phyloP scores from a whole-genome alignment of 2,797 vertebrate genomes.

The Chaetophractus vellerosus region DNA sequence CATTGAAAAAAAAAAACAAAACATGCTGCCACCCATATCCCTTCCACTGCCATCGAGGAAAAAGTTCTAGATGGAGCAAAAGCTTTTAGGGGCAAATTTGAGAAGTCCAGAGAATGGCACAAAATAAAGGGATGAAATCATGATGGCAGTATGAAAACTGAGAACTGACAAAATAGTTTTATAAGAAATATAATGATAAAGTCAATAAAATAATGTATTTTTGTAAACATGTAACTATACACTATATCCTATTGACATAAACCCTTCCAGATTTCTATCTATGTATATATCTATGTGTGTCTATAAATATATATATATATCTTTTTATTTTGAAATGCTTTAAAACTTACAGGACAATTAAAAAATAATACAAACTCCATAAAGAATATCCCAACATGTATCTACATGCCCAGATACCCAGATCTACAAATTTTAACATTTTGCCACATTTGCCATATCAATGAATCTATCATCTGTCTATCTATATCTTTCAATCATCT shows the following conservation, averaged over 20 bases:
- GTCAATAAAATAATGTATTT: background rate
- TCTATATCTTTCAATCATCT: too few species aligned
- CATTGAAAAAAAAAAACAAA: background rate
- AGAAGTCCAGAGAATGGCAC: fast-evolving
- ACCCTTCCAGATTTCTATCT: background rate
- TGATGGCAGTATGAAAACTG: background rate
- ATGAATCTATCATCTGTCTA: too few species aligned
- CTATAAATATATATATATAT: too few species aligned
- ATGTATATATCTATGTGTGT: too few species aligned
- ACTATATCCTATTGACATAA: background rate
- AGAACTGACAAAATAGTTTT: background rate
- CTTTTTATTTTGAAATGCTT: too few species aligned
- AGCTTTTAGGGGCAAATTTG: background rate
- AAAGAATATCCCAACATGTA: too few species aligned
- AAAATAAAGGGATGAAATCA: background rate
- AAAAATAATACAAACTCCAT: too few species aligned
- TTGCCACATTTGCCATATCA: too few species aligned
- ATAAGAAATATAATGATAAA: background rate
- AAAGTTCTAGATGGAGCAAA: background rate
- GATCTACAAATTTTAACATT: too few species aligned
- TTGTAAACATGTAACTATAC: too few species aligned
- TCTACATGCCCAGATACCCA: too few species aligned
- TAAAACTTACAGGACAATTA: too few species aligned
- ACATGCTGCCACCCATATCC: background rate
- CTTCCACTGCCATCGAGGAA: background rate